Conservation (phyloP, 2,888 invertebrate genomes). For the Melieria omissa region DNA sequence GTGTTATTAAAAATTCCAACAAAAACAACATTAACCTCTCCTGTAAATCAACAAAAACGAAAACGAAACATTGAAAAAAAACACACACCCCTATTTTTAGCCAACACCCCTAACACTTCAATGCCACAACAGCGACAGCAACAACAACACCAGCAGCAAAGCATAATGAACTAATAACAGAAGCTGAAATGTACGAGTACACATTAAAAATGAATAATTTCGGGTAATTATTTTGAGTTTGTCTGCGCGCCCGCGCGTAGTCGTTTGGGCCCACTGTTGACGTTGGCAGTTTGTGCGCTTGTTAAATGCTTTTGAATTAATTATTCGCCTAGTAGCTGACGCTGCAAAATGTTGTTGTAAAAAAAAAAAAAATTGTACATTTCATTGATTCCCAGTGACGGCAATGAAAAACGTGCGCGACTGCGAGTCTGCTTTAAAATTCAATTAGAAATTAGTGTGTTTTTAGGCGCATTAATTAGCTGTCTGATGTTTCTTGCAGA, state of each 20-base stretch:
- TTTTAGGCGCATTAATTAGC: constrained; percentile 4
- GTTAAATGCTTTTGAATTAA: constrained; percentile 13
- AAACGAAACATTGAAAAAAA: too few relatives aligned
- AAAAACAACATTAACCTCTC: too few relatives aligned
- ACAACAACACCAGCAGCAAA: too few relatives aligned
- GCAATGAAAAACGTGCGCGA: neutral
- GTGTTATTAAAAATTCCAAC: too few relatives aligned
- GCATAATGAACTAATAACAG: constrained; percentile 10
- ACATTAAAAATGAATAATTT: constrained; percentile 28
- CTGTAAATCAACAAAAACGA: too few relatives aligned
- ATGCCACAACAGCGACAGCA: too few relatives aligned
- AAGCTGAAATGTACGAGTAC: constrained; percentile 11
- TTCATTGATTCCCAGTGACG: neutral
- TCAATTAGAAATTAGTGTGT: neutral
- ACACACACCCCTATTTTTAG: too few relatives aligned
- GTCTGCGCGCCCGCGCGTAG: neutral
- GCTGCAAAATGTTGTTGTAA: neutral
- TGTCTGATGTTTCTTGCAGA: neutral
- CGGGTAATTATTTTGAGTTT: constrained; percentile 22
- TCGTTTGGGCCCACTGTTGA: neutral
- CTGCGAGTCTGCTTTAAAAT: neutral
- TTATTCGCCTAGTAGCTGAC: constrained; percentile 1
- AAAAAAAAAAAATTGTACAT: neutral
- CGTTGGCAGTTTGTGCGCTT: neutral
- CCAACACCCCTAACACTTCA: too few relatives aligned